A percentile compares a stretch with the other conserved stretches of the same genome.
Conservation (phyloP, 2,888 invertebrate species). For the Hoplodrina blanda region DNA sequence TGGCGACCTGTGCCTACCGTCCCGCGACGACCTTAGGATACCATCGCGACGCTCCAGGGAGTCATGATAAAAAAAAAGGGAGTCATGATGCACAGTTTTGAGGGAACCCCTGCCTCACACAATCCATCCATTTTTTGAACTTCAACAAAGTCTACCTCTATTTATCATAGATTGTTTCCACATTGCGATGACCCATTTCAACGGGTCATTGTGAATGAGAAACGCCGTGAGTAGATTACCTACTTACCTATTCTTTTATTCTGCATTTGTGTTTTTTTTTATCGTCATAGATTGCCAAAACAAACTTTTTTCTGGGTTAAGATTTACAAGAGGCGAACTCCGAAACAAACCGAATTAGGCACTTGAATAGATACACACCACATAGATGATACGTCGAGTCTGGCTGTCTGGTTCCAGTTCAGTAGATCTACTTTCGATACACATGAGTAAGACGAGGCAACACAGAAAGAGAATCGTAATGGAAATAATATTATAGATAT, state of each 20-base stretch:
- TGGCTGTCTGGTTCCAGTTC: constrained; percentile 60
- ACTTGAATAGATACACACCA: constrained; percentile 41
- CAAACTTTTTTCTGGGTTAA: constrained; percentile 7
- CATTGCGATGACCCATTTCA: too few relatives aligned
- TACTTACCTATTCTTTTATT: too few relatives aligned
- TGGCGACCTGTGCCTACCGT: too few relatives aligned
- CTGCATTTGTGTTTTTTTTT: too few relatives aligned
- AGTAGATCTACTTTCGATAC: constrained; percentile 57
- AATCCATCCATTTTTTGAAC: too few relatives aligned
- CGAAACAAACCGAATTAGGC: constrained; percentile 12
- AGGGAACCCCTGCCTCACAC: too few relatives aligned
- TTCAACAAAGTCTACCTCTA: too few relatives aligned
- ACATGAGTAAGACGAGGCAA: constrained; percentile 57
- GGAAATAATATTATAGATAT: constrained; percentile 35
- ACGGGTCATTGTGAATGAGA: too few relatives aligned
- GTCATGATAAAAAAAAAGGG: too few relatives aligned
- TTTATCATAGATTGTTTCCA: too few relatives aligned
- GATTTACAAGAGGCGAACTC: constrained; percentile 11
- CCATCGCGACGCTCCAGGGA: background rate
- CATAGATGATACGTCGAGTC: constrained; percentile 60
- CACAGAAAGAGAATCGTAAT: constrained; percentile 20
- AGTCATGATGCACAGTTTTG: background rate
- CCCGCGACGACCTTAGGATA: too few relatives aligned
- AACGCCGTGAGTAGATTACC: too few relatives aligned
- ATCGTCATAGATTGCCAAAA: background rate